These are phyloP conservation scores for Heterotilapia buettikoferi DNA, from an alignment of 2,113 vertebrate species.

Conservation along the genomic window DNA sequence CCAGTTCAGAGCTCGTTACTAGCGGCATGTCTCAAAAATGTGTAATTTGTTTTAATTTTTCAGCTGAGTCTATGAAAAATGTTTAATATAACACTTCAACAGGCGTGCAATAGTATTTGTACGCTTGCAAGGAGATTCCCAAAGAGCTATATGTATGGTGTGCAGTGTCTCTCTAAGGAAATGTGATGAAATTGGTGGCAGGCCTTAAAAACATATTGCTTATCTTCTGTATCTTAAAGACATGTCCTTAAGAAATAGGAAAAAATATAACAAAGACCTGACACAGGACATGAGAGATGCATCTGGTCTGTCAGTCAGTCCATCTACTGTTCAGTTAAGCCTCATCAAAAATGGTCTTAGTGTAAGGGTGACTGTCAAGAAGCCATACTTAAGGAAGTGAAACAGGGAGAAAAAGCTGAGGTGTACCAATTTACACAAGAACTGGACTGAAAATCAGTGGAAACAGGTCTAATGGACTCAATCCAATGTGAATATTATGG, in stretches of 20 bases:
- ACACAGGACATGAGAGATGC: too few species aligned
- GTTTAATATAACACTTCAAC: neutral
- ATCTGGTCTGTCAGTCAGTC: too few species aligned
- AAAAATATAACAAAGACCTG: too few species aligned
- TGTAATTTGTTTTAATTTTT: rapidly evolving
- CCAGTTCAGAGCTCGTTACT: neutral
- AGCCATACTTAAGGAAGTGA: too few species aligned
- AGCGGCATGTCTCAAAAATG: rapidly evolving
- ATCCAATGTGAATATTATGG: neutral
- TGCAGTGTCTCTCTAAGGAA: neutral
- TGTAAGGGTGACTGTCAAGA: too few species aligned
- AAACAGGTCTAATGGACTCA: neutral
- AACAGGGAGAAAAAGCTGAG: too few species aligned
- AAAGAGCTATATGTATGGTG: neutral
- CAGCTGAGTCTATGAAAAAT: neutral
- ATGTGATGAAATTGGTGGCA: neutral
- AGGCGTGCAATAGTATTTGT: rapidly evolving
- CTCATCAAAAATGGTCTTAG: too few species aligned
- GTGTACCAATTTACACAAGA: neutral
- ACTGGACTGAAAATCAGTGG: neutral
- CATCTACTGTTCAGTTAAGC: too few species aligned
- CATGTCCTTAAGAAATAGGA: too few species aligned
- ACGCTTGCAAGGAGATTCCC: neutral
- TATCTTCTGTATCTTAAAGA: too few species aligned
- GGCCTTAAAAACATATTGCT: neutral